phyloP scores from a whole-genome alignment of 2,797 vertebrate species.

The Bufotes viridis region DNA sequence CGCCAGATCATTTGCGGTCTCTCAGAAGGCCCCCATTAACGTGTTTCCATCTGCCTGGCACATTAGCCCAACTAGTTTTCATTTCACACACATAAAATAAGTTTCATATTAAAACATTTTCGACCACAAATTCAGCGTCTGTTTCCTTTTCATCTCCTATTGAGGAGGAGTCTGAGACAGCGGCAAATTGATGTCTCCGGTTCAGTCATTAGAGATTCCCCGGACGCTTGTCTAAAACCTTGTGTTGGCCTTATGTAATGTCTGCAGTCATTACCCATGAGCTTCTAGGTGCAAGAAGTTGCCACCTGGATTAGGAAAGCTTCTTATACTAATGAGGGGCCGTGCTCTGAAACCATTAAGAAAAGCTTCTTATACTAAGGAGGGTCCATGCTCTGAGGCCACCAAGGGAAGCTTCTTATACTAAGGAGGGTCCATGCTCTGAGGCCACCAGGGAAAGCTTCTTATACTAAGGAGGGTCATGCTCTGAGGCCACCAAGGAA shows the following conservation, averaged over 20 bases:
- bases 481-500: too few species aligned
- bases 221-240: not conserved
- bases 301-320: not conserved
- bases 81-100: constrained; percentile 35
- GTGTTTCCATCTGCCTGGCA: not conserved
- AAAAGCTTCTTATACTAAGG: too few species aligned
- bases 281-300: not conserved
- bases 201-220: constrained; percentile 5
- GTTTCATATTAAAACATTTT: constrained; percentile 32
- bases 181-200: constrained; percentile 9
- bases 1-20: not conserved
- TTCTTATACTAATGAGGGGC: too few species aligned
- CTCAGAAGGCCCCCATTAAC: not conserved
- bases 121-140: constrained; percentile 1
- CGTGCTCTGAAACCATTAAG: too few species aligned
- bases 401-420: too few species aligned
- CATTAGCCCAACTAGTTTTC: constrained; percentile 14
- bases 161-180: not conserved
- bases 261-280: not conserved
- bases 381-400: too few species aligned
- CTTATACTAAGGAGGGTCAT: too few species aligned
- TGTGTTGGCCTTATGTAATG: not conserved
- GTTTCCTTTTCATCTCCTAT: constrained; percentile 14
- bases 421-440: too few species aligned
- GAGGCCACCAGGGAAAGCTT: too few species aligned